Conservation (phyloP, 2,888 invertebrate species). For the Gymnoscelis rufifasciata region DNA sequence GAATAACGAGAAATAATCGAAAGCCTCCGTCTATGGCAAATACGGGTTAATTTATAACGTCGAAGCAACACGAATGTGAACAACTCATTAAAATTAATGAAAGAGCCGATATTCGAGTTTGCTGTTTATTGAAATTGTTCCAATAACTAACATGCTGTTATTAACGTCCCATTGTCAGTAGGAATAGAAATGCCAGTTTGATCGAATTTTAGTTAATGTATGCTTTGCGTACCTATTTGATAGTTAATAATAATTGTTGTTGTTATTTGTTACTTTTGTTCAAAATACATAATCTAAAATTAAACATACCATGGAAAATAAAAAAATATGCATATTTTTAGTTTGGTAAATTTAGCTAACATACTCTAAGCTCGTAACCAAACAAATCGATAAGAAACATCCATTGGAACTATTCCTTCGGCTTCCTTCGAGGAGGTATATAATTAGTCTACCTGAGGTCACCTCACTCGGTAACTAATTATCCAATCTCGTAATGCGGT, state of each 20-base stretch:
- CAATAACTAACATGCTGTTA: neutral
- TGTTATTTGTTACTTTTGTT: too few species aligned
- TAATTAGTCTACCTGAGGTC: constrained; percentile 16
- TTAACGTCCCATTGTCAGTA: too few species aligned
- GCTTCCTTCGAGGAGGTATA: constrained; percentile 4
- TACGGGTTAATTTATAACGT: constrained; percentile 26
- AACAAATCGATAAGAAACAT: constrained; percentile 4
- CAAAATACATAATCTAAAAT: too few species aligned
- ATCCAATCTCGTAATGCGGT: constrained; percentile 31
- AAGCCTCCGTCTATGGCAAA: constrained; percentile 36
- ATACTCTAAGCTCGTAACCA: too few species aligned
- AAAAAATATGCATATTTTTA: too few species aligned
- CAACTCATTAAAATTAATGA: constrained; percentile 7
- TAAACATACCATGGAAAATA: too few species aligned
- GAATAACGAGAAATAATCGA: constrained; percentile 41
- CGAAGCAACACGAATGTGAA: constrained; percentile 15
- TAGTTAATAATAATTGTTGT: too few species aligned
- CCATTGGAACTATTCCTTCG: neutral
- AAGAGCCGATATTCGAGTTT: constrained; percentile 5
- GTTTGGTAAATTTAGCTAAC: too few species aligned
- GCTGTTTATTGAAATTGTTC: constrained; percentile 12
- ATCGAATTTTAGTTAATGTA: too few species aligned
- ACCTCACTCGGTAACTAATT: constrained; percentile 27
- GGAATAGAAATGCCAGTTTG: too few species aligned
- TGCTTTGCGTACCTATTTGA: too few species aligned